A percentile compares a stretch with the other conserved stretches of the same genome.
phyloP scores from a whole-genome alignment of 2,797 vertebrate species.

The Erethizon dorsatum region DNA sequence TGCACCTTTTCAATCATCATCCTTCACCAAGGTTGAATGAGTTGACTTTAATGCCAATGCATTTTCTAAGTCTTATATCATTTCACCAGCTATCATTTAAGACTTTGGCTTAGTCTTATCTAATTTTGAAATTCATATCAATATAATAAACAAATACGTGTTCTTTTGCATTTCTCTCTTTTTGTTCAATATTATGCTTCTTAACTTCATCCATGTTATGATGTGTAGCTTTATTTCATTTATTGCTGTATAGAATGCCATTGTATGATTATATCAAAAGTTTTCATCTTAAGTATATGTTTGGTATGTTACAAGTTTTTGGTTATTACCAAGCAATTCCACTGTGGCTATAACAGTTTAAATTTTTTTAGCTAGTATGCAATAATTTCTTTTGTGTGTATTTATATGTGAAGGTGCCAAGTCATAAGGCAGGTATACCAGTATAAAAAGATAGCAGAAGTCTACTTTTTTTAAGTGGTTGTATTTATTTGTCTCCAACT shows the following conservation, averaged over 20 bases:
- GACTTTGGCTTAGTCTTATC: not conserved
- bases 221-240: not conserved
- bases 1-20: not conserved
- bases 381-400: not conserved
- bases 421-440: not conserved
- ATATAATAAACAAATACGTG: not conserved
- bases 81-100: not conserved
- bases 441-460: not conserved
- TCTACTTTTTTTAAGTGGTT: not conserved
- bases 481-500: not conserved
- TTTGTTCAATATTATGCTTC: not conserved
- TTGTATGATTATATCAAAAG: not conserved
- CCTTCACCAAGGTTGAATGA: not conserved
- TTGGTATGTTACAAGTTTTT: not conserved
- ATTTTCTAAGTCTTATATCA: not conserved
- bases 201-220: not conserved
- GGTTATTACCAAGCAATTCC: not conserved
- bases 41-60: not conserved
- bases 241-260: not conserved
- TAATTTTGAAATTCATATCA: not conserved
- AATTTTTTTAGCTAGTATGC: not conserved
- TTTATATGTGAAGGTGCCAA: not conserved
- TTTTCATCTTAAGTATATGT: not conserved
- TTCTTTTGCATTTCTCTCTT: not conserved
- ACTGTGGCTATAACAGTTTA: not conserved